These are phyloP conservation scores for Seladonia tumulorum DNA, from an alignment of 2,888 invertebrate genomes.

Conservation along the genomic window DNA sequence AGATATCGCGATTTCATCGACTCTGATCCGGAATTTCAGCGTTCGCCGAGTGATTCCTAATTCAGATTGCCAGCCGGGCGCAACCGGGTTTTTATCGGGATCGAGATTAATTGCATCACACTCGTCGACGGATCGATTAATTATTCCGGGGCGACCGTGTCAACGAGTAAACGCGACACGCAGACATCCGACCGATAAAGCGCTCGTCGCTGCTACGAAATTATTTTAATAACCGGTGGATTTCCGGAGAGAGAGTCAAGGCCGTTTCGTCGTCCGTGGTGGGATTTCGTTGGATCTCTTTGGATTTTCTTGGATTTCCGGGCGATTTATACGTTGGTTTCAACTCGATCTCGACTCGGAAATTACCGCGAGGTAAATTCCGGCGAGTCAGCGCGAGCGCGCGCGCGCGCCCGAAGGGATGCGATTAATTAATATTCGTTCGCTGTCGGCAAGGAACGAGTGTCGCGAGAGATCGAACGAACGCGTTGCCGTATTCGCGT, in stretches of 20 bases:
- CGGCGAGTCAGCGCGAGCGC: background rate
- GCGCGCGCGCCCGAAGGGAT: background rate
- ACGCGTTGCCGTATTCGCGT: background rate
- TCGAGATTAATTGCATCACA: conserved; percentile 5
- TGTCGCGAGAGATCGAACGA: conserved; percentile 11
- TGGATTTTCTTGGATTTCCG: background rate
- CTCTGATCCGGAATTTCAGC: background rate
- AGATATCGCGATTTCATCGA: background rate
- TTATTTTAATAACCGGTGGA: background rate
- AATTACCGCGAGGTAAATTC: background rate
- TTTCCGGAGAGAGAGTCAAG: background rate
- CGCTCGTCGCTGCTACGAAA: background rate
- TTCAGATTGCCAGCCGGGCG: conserved; percentile 1
- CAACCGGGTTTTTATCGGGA: background rate
- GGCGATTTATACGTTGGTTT: background rate
- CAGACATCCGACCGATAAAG: background rate
- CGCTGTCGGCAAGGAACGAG: background rate
- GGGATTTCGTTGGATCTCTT: background rate
- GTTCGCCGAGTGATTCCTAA: background rate
- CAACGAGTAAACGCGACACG: background rate
- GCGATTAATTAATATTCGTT: conserved; percentile 21
- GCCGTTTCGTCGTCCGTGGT: background rate
- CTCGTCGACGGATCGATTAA: background rate
- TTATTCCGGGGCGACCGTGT: background rate
- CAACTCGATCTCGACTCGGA: background rate